Evolutionary conservation across 2,797 vertebrate species (phyloP).

Genomic region (Mormyrops attenuatus): DNA sequence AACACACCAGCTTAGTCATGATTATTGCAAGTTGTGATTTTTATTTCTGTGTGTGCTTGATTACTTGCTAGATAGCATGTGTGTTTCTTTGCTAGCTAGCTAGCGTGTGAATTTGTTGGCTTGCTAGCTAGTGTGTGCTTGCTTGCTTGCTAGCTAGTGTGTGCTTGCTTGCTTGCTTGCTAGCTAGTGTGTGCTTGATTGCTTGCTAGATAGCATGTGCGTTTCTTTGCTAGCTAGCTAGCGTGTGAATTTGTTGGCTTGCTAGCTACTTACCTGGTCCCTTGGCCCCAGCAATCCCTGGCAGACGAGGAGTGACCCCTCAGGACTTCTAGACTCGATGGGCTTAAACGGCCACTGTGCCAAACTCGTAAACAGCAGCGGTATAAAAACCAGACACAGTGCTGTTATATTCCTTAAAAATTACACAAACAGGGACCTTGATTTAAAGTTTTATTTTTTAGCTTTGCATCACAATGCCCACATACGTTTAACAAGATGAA

Average conservation of each 20-base stretch:
- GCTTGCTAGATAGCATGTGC: not conserved
- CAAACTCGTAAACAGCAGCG: not conserved
- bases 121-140: not conserved
- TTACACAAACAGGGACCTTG: not conserved
- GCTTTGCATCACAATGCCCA: not conserved
- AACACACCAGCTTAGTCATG: not conserved
- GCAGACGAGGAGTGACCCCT: not conserved
- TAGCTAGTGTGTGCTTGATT: not conserved
- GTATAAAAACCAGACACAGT: not conserved
- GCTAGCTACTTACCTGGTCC: not conserved
- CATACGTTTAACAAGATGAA: slow-evolving; percentile 58
- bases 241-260: not conserved
- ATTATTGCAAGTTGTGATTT: not conserved
- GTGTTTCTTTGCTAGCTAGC: not conserved
- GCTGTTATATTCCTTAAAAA: not conserved
- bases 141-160: not conserved
- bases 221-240: not conserved
- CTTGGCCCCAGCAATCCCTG: not conserved
- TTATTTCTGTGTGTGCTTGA: not conserved
- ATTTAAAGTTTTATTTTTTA: not conserved
- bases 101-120: not conserved
- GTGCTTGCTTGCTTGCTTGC: not conserved
- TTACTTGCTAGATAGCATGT: not conserved
- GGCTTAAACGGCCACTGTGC: not conserved
- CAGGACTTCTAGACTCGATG: not conserved